Evolutionary conservation across 2,797 vertebrate species (phyloP), one percentile per base, ranked within the genome.

Genomic region (Tympanoctomys barrerae): DNA sequence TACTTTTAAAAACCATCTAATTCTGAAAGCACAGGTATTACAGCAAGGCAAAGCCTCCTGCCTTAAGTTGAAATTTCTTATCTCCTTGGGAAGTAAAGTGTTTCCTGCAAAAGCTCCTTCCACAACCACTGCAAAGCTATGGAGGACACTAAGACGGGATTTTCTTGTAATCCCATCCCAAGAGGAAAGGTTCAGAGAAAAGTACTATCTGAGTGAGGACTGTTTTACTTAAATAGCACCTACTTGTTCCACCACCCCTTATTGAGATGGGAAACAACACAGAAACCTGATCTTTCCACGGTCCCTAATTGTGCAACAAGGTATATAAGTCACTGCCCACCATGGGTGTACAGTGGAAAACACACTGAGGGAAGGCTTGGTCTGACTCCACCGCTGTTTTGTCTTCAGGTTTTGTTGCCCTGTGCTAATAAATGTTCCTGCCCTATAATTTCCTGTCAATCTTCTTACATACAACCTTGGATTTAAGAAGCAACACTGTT

Each of bases 241-340:
- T 57, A 46, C 36, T 89, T 46, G 28, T 79, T 94, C 81, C 84
- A 8, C 91, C 49, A 46, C 73, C 36, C 33, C 31, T 59, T 46
- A 11, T 13, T 64, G 86, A 90, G 85, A 39, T 92, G 49, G 81
- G 66, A 94, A 95, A 59, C 83, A 93, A 36, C 14, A 49, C 66
- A 91, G 46, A 26, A 82, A 90, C 54, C 73, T 8, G 12, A 14
- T 83, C 79, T 92, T 94, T 96, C 70, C 91, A 70, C 14, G 85
- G 33, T 18, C 42, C n/a, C 46, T 81, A 92, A 96, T 75, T 87
- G 59, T 66, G 14, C 28, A 90, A 70, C 68, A 88, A 36, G 94
- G 49, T 89, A 7, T 1, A 31, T 31, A 90, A 39, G 42, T 75
- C 33, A 73, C 57, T 16, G 82, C 70, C 75, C 79, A 54, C 22